Percentiles rank a stretch among this genome's conserved stretches.
Conservation (phyloP, 2,113 vertebrate species). For the Siniperca chuatsi region DNA sequence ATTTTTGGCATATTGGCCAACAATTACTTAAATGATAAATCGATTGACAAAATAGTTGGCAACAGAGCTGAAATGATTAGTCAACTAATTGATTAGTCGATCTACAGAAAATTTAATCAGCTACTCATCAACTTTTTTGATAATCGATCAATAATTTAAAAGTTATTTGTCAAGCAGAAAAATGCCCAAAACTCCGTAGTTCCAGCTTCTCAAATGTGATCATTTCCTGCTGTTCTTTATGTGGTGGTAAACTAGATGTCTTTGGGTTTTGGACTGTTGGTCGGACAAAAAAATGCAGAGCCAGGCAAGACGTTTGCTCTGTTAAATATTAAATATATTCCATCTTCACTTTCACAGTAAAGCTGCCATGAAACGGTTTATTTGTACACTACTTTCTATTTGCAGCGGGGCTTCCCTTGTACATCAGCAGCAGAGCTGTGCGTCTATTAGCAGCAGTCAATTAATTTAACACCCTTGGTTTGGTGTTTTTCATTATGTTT, state of each 20-base stretch:
- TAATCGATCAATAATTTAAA: too few relatives aligned
- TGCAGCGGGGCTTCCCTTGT: slow-evolving; percentile 33
- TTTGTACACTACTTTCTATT: slow-evolving; percentile 37
- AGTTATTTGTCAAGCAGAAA: too few relatives aligned
- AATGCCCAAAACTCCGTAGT: too few relatives aligned
- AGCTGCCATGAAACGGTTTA: slow-evolving; percentile 23
- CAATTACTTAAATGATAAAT: background rate
- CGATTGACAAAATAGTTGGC: too few relatives aligned
- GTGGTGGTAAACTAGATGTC: too few relatives aligned
- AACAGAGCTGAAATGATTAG: background rate
- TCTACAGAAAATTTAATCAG: too few relatives aligned
- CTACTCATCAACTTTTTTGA: too few relatives aligned
- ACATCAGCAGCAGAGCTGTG: slow-evolving; percentile 20
- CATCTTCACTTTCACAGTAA: slow-evolving; percentile 25
- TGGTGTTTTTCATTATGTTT: slow-evolving; percentile 40
- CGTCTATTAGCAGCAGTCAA: slow-evolving; percentile 53
- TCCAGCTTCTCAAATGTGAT: too few relatives aligned
- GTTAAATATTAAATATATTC: slow-evolving; percentile 24
- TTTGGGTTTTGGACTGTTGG: too few relatives aligned
- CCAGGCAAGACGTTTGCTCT: background rate
- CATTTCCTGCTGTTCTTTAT: too few relatives aligned
- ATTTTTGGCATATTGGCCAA: background rate
- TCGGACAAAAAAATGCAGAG: background rate
- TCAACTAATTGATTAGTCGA: background rate
- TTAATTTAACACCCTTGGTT: slow-evolving; percentile 44